A percentile compares a stretch with the other conserved stretches of the same genome.
These are phyloP conservation scores for Coecobrya sp. DNA, from an alignment of 2,888 invertebrate species.

Conservation along the genomic window DNA sequence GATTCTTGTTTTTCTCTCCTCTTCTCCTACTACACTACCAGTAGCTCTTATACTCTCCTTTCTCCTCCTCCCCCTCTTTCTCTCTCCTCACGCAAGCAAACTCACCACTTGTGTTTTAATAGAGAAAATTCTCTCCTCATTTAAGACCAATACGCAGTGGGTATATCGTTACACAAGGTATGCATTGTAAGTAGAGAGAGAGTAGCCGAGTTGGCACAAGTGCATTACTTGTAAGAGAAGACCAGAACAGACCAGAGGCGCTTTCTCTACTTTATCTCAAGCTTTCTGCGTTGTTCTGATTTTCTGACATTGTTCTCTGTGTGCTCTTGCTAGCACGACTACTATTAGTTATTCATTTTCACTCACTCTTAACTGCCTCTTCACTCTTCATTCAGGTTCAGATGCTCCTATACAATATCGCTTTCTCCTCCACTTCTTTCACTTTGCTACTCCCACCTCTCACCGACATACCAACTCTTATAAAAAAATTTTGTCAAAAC, in stretches of 20 bases:
- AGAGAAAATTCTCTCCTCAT: slow-evolving; percentile 35
- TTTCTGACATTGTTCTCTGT: slow-evolving; percentile 60
- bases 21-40: no score
- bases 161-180: not conserved
- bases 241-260: slow-evolving; percentile 39
- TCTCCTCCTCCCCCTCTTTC: not conserved
- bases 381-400: not conserved
- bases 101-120: not conserved
- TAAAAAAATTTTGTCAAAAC: not conserved
- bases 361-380: slow-evolving; percentile 50
- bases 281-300: slow-evolving; percentile 52
- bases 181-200: no score
- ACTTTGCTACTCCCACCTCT: not conserved
- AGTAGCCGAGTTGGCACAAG: not conserved
- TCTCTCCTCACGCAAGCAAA: not conserved
- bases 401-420: slow-evolving; percentile 10
- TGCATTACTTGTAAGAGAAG: not conserved
- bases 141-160: slow-evolving; percentile 4
- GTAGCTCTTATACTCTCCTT: no score
- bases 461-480: not conserved
- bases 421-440: slow-evolving; percentile 12
- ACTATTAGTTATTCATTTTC: slow-evolving; percentile 64
- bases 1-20: slow-evolving; percentile 75
- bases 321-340: not conserved
- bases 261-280: slow-evolving; percentile 53